phyloP scores from a whole-genome alignment of 2,888 invertebrate genomes.

The Drosophila buzzatii region DNA sequence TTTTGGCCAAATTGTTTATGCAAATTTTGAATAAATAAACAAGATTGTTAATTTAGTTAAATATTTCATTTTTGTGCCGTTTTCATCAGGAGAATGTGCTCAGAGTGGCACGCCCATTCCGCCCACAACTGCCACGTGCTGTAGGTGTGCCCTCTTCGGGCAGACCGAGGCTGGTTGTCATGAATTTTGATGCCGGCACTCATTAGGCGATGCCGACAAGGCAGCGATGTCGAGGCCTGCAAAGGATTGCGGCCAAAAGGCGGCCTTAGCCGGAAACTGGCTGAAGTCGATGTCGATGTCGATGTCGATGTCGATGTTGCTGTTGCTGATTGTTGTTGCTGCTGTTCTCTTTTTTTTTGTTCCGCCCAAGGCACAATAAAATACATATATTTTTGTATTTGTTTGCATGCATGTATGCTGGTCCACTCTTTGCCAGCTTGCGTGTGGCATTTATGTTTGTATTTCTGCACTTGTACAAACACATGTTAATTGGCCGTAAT shows the following conservation, averaged over 20 bases:
- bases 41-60: slow-evolving; percentile 82
- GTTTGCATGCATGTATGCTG: slow-evolving; percentile 51
- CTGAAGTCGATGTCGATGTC: slow-evolving; percentile 10
- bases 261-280: slow-evolving; percentile 20
- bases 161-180: slow-evolving; percentile 62
- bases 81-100: slow-evolving; percentile 73
- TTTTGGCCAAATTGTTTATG: slow-evolving; percentile 81
- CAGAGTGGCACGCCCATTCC: slow-evolving; percentile 20
- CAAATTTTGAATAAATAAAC: slow-evolving; percentile 82
- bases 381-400: slow-evolving; percentile 67
- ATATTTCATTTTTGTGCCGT: slow-evolving; percentile 82
- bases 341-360: slow-evolving; percentile 28
- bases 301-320: not conserved
- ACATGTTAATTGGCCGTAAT: slow-evolving; percentile 82
- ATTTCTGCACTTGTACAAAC: slow-evolving; percentile 78
- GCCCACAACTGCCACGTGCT: slow-evolving; percentile 33
- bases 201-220: slow-evolving; percentile 61
- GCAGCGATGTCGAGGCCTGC: slow-evolving; percentile 38
- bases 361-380: slow-evolving; percentile 65
- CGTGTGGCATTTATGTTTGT: slow-evolving; percentile 66
- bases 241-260: slow-evolving; percentile 67
- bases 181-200: slow-evolving; percentile 78
- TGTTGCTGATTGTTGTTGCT: not conserved
- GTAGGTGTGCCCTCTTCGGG: slow-evolving; percentile 58
- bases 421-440: slow-evolving; percentile 8